Evolutionary conservation across 2,797 vertebrate species (phyloP).

Genomic region (Pipistrellus nathusii): DNA sequence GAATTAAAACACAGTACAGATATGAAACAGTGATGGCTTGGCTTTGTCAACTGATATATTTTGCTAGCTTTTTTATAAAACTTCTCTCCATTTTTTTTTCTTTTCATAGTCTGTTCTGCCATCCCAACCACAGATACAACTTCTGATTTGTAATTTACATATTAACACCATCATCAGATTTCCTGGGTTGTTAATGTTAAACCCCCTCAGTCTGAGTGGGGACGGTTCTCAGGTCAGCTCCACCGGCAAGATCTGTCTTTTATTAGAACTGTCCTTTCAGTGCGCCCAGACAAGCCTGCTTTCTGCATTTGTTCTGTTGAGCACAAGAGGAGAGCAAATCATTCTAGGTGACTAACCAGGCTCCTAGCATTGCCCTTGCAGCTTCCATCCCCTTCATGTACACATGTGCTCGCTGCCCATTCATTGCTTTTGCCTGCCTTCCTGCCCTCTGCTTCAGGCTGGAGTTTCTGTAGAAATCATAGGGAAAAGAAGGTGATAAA

Average conservation of each 20-base stretch:
- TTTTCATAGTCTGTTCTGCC: not conserved
- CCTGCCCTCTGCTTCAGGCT: not conserved
- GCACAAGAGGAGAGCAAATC: conserved; percentile 15
- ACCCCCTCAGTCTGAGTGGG: not conserved
- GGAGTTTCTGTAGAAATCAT: conserved; percentile 61
- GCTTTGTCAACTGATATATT: not conserved
- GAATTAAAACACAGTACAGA: conserved; percentile 24
- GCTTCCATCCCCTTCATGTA: not conserved
- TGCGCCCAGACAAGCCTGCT: conserved; percentile 8
- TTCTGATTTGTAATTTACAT: not conserved
- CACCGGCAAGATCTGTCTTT: conserved; percentile 29
- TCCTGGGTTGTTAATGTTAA: conserved; percentile 47
- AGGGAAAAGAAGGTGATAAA: conserved; percentile 62
- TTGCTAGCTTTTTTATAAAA: not conserved
- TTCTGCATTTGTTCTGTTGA: conserved; percentile 43
- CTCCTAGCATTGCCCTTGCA: not conserved
- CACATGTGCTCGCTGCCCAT: not conserved
- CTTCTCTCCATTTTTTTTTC: conserved; percentile 40
- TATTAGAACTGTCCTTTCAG: not conserved
- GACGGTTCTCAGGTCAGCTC: conserved; percentile 24
- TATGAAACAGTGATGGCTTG: not conserved
- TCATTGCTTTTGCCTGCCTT: conserved; percentile 17
- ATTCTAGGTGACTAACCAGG: conserved; percentile 50
- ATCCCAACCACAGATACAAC: not conserved
- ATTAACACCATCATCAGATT: not conserved